Evolutionary conservation across 2,888 invertebrate species (phyloP).

Genomic region (Pantelozetes paolii): DNA sequence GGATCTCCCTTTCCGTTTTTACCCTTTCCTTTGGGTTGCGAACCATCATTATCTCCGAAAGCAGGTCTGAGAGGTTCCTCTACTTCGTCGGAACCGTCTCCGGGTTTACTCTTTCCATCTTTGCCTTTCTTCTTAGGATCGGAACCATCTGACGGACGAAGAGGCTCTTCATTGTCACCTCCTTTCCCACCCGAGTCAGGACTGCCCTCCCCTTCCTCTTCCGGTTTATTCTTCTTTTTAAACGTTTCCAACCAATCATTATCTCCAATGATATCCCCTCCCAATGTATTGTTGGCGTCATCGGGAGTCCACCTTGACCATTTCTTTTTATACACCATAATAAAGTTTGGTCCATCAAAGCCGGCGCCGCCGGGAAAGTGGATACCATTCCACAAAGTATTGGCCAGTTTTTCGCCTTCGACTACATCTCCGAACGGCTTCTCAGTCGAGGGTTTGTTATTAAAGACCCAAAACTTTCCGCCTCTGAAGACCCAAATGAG

Average conservation of each 20-base stretch:
- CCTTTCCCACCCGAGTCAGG: not conserved
- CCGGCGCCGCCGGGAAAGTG: constrained; percentile 16
- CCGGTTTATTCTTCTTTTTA: not conserved
- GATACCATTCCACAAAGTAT: not conserved
- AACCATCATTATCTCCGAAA: too few species aligned
- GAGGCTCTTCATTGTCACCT: not conserved
- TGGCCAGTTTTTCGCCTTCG: not conserved
- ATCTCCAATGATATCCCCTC: not conserved
- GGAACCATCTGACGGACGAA: not conserved
- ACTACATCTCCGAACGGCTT: constrained; percentile 3
- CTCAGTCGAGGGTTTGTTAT: not conserved
- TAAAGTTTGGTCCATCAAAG: not conserved
- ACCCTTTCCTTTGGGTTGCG: too few species aligned
- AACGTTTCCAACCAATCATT: not conserved
- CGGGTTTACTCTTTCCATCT: not conserved
- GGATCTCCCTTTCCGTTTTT: too few species aligned
- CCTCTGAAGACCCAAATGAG: constrained; percentile 15
- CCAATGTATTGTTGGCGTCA: not conserved
- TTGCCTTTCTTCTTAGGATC: not conserved
- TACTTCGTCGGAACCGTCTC: too few species aligned
- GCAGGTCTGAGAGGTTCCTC: too few species aligned
- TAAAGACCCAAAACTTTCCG: constrained; percentile 20
- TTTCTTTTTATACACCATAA: constrained; percentile 12
- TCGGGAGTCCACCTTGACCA: not conserved
- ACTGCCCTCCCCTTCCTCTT: not conserved